Evolutionary conservation across 2,113 vertebrate genomes (phyloP).

Genomic region (Pogonocichla stellata): DNA sequence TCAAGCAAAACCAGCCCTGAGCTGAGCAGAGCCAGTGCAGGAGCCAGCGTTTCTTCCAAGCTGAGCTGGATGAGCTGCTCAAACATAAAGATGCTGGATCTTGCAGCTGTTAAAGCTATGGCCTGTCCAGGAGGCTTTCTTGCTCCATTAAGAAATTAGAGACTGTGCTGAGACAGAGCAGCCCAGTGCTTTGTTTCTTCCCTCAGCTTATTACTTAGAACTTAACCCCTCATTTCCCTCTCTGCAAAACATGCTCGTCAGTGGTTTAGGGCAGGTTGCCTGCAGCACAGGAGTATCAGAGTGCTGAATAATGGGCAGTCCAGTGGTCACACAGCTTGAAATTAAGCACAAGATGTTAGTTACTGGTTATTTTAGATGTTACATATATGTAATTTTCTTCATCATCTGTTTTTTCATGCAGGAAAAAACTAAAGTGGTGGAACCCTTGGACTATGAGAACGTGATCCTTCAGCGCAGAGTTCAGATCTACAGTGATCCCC

Average conservation of each 20-base stretch:
- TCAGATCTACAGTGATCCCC: constrained; percentile 96
- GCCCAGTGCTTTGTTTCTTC: not conserved
- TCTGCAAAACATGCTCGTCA: not conserved
- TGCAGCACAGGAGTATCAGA: not conserved
- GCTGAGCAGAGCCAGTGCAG: not conserved
- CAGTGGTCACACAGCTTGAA: not conserved
- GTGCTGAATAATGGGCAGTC: not conserved
- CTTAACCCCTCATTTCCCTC: not conserved
- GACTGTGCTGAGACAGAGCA: not conserved
- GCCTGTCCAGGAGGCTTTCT: not conserved
- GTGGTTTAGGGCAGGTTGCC: not conserved
- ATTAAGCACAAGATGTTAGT: not conserved
- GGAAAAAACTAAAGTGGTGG: constrained; percentile 95
- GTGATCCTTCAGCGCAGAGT: constrained; percentile 92
- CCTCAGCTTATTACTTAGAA: not conserved
- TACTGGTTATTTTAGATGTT: not conserved
- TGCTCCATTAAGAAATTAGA: constrained; percentile 15
- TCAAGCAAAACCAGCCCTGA: not conserved
- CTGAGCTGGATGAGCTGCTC: not conserved
- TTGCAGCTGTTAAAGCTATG: not conserved
- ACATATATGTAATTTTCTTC: not conserved
- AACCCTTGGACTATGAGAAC: constrained; percentile 94
- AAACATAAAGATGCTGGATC: not conserved
- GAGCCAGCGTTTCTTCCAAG: not conserved
- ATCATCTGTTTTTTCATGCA: constrained; percentile 34